phyloP scores from a whole-genome alignment of 2,888 invertebrate genomes.

The Euzetes globulus region DNA sequence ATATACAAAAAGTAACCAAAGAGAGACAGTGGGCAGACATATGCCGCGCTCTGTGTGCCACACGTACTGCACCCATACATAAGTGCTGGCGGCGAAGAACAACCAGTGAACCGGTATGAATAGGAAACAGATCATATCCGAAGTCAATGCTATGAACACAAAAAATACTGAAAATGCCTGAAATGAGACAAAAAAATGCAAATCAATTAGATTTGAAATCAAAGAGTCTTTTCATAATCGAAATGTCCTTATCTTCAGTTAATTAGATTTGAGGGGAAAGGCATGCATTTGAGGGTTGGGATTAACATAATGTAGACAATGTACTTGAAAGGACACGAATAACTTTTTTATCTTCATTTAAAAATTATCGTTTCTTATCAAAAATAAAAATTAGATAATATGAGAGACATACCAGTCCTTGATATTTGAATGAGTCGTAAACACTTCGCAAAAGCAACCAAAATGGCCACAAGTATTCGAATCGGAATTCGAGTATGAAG shows the following conservation, averaged over 20 bases:
- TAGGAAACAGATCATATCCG: constrained; percentile 97
- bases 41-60: constrained; percentile 95
- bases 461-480: constrained; percentile 98
- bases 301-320: no score
- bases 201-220: neutral
- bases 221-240: no score
- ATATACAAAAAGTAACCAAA: constrained; percentile 90
- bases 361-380: no score
- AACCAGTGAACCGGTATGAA: constrained; percentile 97
- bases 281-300: no score
- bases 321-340: no score
- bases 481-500: constrained; percentile 94
- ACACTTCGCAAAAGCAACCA: constrained; percentile 91
- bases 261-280: no score
- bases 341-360: neutral
- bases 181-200: constrained; percentile 41
- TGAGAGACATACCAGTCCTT: constrained; percentile 75
- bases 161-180: constrained; percentile 97
- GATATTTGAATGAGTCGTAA: constrained; percentile 95
- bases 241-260: no score
- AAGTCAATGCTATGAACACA: constrained; percentile 92
- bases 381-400: constrained; percentile 3
- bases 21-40: constrained; percentile 83
- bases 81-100: constrained; percentile 95
- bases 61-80: constrained; percentile 97